These are phyloP conservation scores for Lagopus muta DNA, from an alignment of 2,113 vertebrate genomes.

Conservation along the genomic window DNA sequence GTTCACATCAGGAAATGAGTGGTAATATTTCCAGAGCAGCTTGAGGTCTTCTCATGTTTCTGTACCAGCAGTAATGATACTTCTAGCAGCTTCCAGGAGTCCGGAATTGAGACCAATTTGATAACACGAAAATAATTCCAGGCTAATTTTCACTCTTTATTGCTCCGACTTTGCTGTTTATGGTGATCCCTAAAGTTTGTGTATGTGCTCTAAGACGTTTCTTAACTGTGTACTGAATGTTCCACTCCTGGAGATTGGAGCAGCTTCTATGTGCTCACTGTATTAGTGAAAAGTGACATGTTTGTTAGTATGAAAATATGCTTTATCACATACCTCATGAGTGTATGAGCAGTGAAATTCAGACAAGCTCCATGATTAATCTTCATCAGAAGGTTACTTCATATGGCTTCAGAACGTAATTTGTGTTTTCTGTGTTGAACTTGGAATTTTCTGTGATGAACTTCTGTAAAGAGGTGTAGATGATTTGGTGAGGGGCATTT, in stretches of 20 bases:
- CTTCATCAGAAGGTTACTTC: not conserved
- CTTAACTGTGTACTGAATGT: not conserved
- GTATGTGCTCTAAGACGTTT: not conserved
- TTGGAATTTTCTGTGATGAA: not conserved
- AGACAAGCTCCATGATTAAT: not conserved
- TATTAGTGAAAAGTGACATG: not conserved
- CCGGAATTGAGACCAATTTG: slow-evolving; percentile 1
- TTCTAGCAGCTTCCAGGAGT: slow-evolving; percentile 14
- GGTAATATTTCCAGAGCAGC: slow-evolving; percentile 39
- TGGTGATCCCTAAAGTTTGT: not conserved
- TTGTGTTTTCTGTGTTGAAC: not conserved
- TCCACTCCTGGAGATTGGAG: not conserved
- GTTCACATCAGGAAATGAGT: slow-evolving; percentile 32
- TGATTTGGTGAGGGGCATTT: not conserved
- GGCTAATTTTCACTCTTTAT: slow-evolving; percentile 23
- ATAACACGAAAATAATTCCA: slow-evolving; percentile 14
- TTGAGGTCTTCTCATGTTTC: slow-evolving; percentile 36
- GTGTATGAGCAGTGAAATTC: not conserved
- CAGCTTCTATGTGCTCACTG: not conserved
- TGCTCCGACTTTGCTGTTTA: not conserved
- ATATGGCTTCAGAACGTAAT: not conserved
- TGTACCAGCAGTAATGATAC: not conserved
- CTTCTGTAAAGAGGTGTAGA: not conserved
- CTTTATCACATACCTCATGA: not conserved
- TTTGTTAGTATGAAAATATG: slow-evolving; percentile 18